Percentiles rank a stretch among this genome's conserved stretches.
phyloP scores from a whole-genome alignment of 2,113 vertebrate species.

The Enhydra lutris region DNA sequence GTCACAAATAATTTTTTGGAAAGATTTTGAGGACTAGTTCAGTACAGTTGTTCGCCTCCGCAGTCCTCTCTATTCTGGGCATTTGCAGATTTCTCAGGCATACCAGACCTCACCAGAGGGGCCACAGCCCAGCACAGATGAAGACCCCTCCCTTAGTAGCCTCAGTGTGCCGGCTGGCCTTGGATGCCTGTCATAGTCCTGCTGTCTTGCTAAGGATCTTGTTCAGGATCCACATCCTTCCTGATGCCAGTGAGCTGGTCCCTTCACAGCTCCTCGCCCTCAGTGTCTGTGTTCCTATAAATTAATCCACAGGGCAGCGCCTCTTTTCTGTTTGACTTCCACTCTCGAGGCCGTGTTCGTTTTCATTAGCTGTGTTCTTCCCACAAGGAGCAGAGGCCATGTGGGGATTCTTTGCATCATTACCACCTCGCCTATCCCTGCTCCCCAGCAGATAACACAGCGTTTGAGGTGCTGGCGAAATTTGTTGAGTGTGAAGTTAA shows the following conservation, averaged over 20 bases:
- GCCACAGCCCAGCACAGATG: rapidly evolving
- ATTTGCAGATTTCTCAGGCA: background rate
- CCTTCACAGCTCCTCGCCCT: background rate
- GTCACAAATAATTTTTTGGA: background rate
- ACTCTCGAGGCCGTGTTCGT: rapidly evolving
- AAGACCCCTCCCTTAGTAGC: background rate
- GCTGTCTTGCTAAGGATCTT: background rate
- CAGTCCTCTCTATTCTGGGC: background rate
- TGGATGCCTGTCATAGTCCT: background rate
- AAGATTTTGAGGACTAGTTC: background rate
- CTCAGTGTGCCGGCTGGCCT: background rate
- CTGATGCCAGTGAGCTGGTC: background rate
- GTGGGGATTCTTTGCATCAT: background rate
- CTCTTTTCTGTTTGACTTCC: background rate
- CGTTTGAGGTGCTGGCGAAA: background rate
- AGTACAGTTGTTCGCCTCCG: background rate
- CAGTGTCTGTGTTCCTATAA: background rate
- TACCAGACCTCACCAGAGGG: background rate
- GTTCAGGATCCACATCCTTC: background rate
- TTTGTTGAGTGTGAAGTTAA: background rate
- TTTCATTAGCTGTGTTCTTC: background rate
- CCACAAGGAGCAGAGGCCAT: background rate
- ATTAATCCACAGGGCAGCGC: rapidly evolving
- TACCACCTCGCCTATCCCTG: too few relatives aligned
- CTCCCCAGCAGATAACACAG: background rate